These are phyloP conservation scores for Poecilia picta DNA, from an alignment of 2,797 vertebrate genomes.

Conservation along the genomic window DNA sequence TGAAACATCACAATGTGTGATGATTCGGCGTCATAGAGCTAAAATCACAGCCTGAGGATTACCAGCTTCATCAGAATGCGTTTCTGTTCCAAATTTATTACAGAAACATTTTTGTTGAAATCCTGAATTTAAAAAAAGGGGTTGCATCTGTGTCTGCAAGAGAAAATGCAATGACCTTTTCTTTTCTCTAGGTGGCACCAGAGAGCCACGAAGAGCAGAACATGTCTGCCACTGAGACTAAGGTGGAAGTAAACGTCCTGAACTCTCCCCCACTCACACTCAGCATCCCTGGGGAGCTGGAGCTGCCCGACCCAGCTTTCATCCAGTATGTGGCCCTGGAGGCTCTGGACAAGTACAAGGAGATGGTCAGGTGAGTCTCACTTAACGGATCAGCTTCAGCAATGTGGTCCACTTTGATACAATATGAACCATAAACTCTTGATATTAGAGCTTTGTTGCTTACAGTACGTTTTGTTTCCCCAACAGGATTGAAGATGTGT, in stretches of 20 bases:
- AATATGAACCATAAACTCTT: background rate
- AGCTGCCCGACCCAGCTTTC: slow-evolving; percentile 81
- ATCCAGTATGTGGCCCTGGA: slow-evolving; percentile 84
- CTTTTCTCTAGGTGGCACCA: slow-evolving; percentile 77
- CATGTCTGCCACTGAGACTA: slow-evolving; percentile 66
- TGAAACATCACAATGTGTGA: background rate
- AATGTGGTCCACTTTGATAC: background rate
- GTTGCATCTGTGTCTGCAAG: no score
- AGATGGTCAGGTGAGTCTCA: slow-evolving; percentile 72
- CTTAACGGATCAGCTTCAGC: background rate
- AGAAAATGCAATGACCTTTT: background rate
- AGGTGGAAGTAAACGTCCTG: slow-evolving; percentile 84
- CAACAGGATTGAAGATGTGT: slow-evolving; percentile 69
- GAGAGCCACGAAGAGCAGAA: slow-evolving; percentile 60
- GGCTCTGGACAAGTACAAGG: slow-evolving; percentile 86
- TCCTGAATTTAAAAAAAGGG: background rate
- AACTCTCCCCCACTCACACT: slow-evolving; percentile 82
- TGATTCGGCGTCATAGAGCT: background rate
- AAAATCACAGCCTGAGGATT: background rate
- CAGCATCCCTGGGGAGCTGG: slow-evolving; percentile 80
- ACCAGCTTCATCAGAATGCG: background rate
- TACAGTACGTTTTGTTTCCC: background rate
- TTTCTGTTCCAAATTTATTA: background rate
- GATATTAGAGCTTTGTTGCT: background rate
- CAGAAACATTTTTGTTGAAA: background rate